A percentile compares a stretch with the other conserved stretches of the same genome.
Evolutionary conservation across 2,888 invertebrate species (phyloP).

Genomic region (Lycia hirtaria): DNA sequence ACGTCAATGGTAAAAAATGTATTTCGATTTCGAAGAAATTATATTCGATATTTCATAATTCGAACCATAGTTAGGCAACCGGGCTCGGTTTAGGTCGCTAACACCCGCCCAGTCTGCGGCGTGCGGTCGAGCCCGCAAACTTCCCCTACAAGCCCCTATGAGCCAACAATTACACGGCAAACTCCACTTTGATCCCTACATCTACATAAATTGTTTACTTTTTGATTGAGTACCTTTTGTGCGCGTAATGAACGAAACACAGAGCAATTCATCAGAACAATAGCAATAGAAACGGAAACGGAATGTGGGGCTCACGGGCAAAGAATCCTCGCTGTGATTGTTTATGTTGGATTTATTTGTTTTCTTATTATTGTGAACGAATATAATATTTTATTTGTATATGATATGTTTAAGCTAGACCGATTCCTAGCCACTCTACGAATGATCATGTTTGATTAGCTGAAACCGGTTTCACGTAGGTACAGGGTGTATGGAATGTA

Average conservation of each 20-base stretch:
- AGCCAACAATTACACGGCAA: conserved; percentile 42
- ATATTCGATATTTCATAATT: too few relatives aligned
- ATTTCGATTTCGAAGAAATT: too few relatives aligned
- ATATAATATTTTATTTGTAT: too few relatives aligned
- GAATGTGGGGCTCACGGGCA: conserved; percentile 6
- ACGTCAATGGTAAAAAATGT: too few relatives aligned
- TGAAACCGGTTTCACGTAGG: too few relatives aligned
- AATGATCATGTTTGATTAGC: too few relatives aligned
- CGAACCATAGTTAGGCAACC: too few relatives aligned
- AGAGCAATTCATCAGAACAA: conserved; percentile 38
- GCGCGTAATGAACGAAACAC: conserved; percentile 30
- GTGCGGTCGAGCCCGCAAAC: conserved; percentile 37
- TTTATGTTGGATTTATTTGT: conserved; percentile 9
- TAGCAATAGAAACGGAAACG: conserved; percentile 17
- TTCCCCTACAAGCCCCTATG: conserved; percentile 30
- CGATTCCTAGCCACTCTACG: too few relatives aligned
- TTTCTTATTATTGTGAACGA: conserved; percentile 3
- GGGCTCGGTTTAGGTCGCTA: too few relatives aligned
- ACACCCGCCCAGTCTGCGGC: conserved; percentile 21
- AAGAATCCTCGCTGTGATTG: conserved; percentile 19
- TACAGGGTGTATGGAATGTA: too few relatives aligned
- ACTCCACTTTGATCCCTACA: conserved; percentile 57
- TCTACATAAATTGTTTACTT: conserved; percentile 52
- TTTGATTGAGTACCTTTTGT: conserved; percentile 52
- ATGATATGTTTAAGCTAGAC: too few relatives aligned